These are phyloP conservation scores for Periparus ater DNA, from an alignment of 2,797 vertebrate species.

Conservation along the genomic window DNA sequence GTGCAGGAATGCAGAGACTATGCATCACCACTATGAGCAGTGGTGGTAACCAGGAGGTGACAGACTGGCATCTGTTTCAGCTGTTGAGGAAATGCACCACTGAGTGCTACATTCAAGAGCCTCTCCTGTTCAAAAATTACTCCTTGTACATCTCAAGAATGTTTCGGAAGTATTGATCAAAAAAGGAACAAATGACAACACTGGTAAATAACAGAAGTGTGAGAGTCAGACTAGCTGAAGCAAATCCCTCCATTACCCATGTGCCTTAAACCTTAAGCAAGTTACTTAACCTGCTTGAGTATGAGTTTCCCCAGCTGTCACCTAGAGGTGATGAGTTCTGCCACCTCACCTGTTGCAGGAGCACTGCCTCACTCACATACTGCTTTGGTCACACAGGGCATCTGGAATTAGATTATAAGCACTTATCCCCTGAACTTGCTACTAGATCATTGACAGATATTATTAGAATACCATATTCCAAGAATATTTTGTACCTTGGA, in stretches of 20 bases:
- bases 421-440: background rate
- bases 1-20: background rate
- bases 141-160: background rate
- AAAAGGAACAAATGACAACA: background rate
- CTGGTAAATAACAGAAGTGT: background rate
- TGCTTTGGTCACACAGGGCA: background rate
- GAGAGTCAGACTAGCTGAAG: background rate
- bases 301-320: background rate
- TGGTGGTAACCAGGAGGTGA: background rate
- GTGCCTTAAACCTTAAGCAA: background rate
- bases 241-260: background rate
- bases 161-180: background rate
- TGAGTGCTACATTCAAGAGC: background rate
- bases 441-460: background rate
- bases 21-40: background rate
- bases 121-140: background rate
- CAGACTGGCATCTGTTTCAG: background rate
- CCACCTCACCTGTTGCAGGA: background rate
- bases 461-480: background rate
- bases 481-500: background rate
- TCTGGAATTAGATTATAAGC: background rate
- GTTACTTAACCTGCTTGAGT: background rate
- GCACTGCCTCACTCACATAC: background rate
- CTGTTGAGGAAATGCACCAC: background rate
- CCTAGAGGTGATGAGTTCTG: background rate